These are phyloP conservation scores for Branchipolynoe longqiensis DNA, from an alignment of 2,888 invertebrate species.

Conservation along the genomic window DNA sequence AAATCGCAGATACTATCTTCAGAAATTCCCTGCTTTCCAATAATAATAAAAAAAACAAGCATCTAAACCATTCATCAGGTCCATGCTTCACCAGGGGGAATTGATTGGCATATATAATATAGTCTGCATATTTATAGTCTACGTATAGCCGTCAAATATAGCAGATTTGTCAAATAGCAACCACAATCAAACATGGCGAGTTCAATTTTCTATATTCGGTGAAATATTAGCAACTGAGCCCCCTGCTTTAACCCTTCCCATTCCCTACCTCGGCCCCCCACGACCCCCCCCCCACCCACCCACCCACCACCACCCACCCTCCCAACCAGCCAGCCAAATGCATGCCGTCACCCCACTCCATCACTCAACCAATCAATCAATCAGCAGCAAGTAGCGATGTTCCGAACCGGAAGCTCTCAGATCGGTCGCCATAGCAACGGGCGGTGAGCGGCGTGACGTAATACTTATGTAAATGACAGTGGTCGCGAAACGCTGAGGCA, in stretches of 20 bases:
- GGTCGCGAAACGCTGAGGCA: neutral
- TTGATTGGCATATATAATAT: too few species aligned
- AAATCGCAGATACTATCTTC: too few species aligned
- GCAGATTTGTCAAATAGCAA: too few species aligned
- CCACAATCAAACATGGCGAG: too few species aligned
- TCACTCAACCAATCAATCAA: constrained; percentile 43
- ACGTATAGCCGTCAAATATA: too few species aligned
- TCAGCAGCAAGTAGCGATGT: neutral
- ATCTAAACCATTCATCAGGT: too few species aligned
- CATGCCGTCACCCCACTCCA: neutral
- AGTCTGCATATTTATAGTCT: too few species aligned
- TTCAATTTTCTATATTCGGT: too few species aligned
- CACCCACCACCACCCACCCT: neutral
- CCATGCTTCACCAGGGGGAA: too few species aligned
- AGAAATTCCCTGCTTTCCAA: too few species aligned
- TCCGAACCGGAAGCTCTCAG: neutral
- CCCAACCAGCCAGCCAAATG: neutral
- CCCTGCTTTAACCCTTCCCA: neutral
- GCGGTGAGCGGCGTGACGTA: constrained; percentile 8
- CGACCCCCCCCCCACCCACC: neutral
- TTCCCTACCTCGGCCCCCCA: neutral
- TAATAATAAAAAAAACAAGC: too few species aligned
- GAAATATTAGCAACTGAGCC: too few species aligned
- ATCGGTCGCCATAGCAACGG: constrained; percentile 20
- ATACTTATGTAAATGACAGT: constrained; percentile 35